Evolutionary conservation across 2,797 vertebrate genomes (phyloP).

Genomic region (Sarcophilus harrisii): DNA sequence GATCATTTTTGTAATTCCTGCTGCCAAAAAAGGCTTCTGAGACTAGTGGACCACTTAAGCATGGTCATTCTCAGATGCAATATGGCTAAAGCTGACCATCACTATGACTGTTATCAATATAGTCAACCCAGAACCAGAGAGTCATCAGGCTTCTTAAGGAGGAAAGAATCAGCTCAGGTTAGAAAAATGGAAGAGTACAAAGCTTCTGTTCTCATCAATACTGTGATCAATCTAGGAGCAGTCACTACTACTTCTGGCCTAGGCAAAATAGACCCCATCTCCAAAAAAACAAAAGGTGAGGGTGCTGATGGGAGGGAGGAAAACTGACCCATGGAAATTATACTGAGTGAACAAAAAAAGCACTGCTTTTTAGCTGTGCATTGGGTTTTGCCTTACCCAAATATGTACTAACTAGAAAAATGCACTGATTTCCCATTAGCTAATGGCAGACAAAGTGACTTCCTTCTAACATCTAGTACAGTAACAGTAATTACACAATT

Average conservation of each 20-base stretch:
- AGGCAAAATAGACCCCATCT: not conserved
- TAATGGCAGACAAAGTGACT: not conserved
- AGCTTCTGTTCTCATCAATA: not conserved
- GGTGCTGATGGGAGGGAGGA: not conserved
- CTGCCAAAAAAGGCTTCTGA: not conserved
- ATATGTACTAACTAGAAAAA: not conserved
- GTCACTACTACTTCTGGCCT: not conserved
- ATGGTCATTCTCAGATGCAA: not conserved
- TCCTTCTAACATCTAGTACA: not conserved
- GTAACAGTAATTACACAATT: not conserved
- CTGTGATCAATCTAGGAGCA: not conserved
- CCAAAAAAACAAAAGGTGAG: not conserved
- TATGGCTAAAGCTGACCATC: not conserved
- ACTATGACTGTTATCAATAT: not conserved
- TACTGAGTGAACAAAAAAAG: not conserved
- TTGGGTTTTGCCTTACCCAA: slow-evolving; percentile 9
- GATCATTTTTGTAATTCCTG: not conserved
- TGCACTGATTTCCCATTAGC: not conserved
- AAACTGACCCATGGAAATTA: not conserved
- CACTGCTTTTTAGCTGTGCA: not conserved
- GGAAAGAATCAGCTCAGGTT: not conserved
- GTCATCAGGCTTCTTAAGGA: not conserved
- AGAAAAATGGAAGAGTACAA: not conserved
- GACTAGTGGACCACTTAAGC: not conserved
- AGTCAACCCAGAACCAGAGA: not conserved